phyloP scores from a whole-genome alignment of 2,888 invertebrate genomes.

The Synanthedon vespiformis region DNA sequence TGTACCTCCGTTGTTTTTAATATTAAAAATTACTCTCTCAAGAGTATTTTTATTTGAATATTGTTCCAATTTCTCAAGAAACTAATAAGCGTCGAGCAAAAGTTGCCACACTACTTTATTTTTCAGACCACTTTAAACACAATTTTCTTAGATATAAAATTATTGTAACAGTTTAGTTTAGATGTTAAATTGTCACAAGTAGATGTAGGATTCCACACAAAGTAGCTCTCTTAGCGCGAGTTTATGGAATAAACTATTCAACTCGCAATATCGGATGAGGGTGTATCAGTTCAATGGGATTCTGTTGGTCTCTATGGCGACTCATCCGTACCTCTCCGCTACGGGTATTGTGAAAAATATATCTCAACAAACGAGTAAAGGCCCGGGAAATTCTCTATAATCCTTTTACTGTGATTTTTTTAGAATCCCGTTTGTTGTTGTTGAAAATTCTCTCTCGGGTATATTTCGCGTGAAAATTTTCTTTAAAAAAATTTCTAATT shows the following conservation, averaged over 20 bases:
- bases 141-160: too few species aligned
- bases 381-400: conserved; percentile 19
- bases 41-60: too few species aligned
- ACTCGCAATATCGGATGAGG: conserved; percentile 53
- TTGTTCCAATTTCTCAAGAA: too few species aligned
- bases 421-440: conserved; percentile 8
- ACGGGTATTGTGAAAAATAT: conserved; percentile 19
- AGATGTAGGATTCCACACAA: conserved; percentile 11
- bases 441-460: neutral
- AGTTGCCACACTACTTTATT: too few species aligned
- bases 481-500: too few species aligned
- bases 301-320: conserved; percentile 48
- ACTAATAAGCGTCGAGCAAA: too few species aligned
- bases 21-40: too few species aligned
- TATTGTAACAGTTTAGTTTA: too few species aligned
- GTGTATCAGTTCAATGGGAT: conserved; percentile 54
- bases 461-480: too few species aligned
- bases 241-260: conserved; percentile 55
- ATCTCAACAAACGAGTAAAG: conserved; percentile 14
- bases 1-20: too few species aligned
- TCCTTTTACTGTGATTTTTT: conserved; percentile 16
- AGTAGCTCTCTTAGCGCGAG: conserved; percentile 28
- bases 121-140: too few species aligned
- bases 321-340: conserved; percentile 28
- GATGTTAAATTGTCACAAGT: too few species aligned